A percentile compares a stretch with the other conserved stretches of the same genome.
Evolutionary conservation across 2,888 invertebrate genomes (phyloP).

Genomic region (Lithosia quadra): DNA sequence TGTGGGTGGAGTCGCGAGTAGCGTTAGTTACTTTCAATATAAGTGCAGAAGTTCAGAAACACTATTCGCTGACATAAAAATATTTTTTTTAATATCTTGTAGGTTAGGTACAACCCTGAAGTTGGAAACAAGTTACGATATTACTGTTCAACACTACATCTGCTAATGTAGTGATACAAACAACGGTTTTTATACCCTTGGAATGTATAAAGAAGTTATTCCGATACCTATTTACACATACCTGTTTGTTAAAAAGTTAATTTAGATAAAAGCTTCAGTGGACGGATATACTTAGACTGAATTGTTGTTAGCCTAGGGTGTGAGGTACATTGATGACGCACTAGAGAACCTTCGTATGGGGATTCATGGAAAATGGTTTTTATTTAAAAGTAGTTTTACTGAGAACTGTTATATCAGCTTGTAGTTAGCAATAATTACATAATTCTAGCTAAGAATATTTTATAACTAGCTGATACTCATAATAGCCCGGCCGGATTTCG

Average conservation of each 20-base stretch:
- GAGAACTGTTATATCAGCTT: not conserved
- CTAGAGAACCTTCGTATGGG: constrained; percentile 6
- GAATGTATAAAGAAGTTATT: constrained; percentile 13
- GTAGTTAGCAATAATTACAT: too few relatives aligned
- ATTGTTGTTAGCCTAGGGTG: constrained; percentile 26
- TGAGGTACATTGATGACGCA: constrained; percentile 28
- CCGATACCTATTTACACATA: constrained; percentile 24
- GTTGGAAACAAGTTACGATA: too few relatives aligned
- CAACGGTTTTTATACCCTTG: not conserved
- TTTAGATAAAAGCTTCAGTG: constrained; percentile 41
- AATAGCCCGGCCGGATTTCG: too few relatives aligned
- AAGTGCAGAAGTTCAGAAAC: too few relatives aligned
- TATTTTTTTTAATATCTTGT: too few relatives aligned
- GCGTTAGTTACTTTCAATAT: too few relatives aligned
- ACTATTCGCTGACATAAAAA: too few relatives aligned
- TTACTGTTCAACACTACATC: too few relatives aligned
- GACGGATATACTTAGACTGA: constrained; percentile 18
- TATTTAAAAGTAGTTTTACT: not conserved
- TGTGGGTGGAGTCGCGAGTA: too few relatives aligned
- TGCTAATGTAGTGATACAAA: not conserved
- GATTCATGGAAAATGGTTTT: not conserved
- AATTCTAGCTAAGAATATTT: not conserved
- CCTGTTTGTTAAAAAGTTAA: constrained; percentile 30
- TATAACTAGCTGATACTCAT: too few relatives aligned
- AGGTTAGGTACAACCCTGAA: too few relatives aligned